Conservation (phyloP, 1,140 invertebrate genomes). For the Drosophila repletoides region DNA sequence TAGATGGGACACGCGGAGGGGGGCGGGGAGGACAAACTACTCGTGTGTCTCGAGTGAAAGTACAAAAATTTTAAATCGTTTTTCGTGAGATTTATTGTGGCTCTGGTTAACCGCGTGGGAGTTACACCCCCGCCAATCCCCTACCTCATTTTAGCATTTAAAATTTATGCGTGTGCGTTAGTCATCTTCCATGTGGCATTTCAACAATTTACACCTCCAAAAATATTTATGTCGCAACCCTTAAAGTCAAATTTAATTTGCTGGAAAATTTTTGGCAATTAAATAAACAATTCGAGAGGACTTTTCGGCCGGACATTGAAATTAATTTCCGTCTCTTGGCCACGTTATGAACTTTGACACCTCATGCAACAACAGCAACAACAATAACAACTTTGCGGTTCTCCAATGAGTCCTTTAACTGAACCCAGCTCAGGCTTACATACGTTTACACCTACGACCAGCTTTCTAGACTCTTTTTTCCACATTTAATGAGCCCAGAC, state of each 20-base stretch:
- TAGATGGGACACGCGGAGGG: background rate
- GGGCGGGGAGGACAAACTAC: background rate
- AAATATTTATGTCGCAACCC: slow-evolving; percentile 39
- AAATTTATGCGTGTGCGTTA: slow-evolving; percentile 74
- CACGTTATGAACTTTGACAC: slow-evolving; percentile 81
- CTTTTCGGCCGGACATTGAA: slow-evolving; percentile 51
- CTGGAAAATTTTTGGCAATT: slow-evolving; percentile 82
- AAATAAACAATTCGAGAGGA: slow-evolving; percentile 33
- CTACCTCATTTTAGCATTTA: background rate
- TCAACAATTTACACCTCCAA: slow-evolving; percentile 60
- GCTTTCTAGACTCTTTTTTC: slow-evolving; percentile 7
- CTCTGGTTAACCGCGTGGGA: slow-evolving; percentile 58
- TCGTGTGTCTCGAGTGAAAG: slow-evolving; percentile 30
- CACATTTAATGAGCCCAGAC: slow-evolving; percentile 73
- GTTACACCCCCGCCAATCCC: background rate
- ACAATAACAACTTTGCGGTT: slow-evolving; percentile 82
- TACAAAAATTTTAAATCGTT: slow-evolving; percentile 71
- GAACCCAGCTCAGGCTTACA: slow-evolving; percentile 18
- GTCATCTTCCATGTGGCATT: slow-evolving; percentile 67
- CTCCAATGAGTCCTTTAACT: slow-evolving; percentile 55
- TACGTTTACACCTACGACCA: slow-evolving; percentile 47
- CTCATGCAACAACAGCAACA: slow-evolving; percentile 81
- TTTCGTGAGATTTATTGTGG: slow-evolving; percentile 78
- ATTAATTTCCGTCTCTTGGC: slow-evolving; percentile 59
- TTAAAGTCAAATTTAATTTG: slow-evolving; percentile 70